Conservation (phyloP, 1,140 invertebrate species). For the Magallana angulata region DNA sequence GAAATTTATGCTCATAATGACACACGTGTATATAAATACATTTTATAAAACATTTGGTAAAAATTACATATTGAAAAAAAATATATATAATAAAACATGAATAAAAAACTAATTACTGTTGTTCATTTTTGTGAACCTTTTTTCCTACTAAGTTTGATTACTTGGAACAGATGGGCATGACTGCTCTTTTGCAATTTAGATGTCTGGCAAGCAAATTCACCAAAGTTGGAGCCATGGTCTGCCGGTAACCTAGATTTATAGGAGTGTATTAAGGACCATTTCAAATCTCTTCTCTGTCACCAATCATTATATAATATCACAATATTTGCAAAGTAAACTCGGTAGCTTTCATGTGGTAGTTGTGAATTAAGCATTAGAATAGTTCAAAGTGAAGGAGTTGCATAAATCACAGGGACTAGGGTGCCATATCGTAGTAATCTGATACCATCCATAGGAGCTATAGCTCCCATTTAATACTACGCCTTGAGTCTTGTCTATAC, state of each 20-base stretch:
- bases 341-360: conserved; percentile 9
- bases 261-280: background rate
- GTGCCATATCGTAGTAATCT: background rate
- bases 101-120: background rate
- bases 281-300: background rate
- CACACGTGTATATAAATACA: conserved; percentile 31
- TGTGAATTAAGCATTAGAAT: conserved; percentile 24
- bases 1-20: conserved; percentile 2
- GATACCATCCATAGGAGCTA: background rate
- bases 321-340: conserved; percentile 33
- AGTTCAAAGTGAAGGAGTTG: conserved; percentile 3
- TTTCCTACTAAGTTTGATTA: too few species aligned
- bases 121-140: background rate
- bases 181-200: too few species aligned
- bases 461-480: conserved; percentile 5
- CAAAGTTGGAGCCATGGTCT: too few species aligned
- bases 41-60: conserved; percentile 9
- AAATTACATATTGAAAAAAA: background rate
- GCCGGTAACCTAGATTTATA: background rate
- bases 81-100: background rate
- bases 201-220: too few species aligned
- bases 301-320: conserved; percentile 19
- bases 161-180: too few species aligned
- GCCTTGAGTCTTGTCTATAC: background rate
- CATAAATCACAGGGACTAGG: background rate